A percentile compares a stretch with the other conserved stretches of the same genome.
These are phyloP conservation scores for Atta cephalotes DNA, from an alignment of 1,140 invertebrate species.

Conservation along the genomic window DNA sequence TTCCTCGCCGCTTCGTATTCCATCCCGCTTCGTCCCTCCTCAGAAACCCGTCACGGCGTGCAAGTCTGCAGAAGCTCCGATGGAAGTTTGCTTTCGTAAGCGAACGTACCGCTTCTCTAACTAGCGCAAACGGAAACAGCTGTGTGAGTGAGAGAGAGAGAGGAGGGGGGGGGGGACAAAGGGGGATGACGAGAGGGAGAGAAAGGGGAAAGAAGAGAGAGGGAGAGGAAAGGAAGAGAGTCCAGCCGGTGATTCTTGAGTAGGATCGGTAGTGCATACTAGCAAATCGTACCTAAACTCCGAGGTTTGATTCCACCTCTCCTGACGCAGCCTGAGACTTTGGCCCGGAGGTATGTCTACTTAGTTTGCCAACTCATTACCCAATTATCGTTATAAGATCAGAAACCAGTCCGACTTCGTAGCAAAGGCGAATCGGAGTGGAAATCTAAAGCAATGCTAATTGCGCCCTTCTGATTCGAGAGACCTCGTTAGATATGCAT, in stretches of 20 bases:
- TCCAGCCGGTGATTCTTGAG: slow-evolving; percentile 46
- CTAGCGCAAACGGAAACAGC: slow-evolving; percentile 70
- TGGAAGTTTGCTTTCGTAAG: slow-evolving; percentile 48
- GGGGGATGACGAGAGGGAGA: slow-evolving; percentile 21
- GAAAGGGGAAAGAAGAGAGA: not conserved
- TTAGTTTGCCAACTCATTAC: slow-evolving; percentile 75
- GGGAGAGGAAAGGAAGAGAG: slow-evolving; percentile 16
- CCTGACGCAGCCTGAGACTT: slow-evolving; percentile 43
- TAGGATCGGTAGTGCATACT: slow-evolving; percentile 53
- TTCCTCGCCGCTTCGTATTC: not conserved
- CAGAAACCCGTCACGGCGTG: slow-evolving; percentile 21
- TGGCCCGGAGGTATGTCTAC: slow-evolving; percentile 66
- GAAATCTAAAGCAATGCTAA: slow-evolving; percentile 60
- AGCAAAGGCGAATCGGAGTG: slow-evolving; percentile 36
- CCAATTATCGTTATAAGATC: slow-evolving; percentile 68
- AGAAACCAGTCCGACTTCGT: slow-evolving; percentile 56
- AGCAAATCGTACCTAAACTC: slow-evolving; percentile 68
- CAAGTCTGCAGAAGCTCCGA: slow-evolving; percentile 62
- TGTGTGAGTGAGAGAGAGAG: not conserved
- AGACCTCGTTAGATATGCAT: slow-evolving; percentile 33
- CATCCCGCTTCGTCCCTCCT: not conserved
- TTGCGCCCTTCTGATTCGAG: slow-evolving; percentile 43
- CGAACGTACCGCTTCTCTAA: slow-evolving; percentile 53
- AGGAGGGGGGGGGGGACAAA: not conserved
- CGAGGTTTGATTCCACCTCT: slow-evolving; percentile 53